Base-by-base conservation (phyloP, 2,888 invertebrate genomes). In the Eupithecia insigniata region DNA sequence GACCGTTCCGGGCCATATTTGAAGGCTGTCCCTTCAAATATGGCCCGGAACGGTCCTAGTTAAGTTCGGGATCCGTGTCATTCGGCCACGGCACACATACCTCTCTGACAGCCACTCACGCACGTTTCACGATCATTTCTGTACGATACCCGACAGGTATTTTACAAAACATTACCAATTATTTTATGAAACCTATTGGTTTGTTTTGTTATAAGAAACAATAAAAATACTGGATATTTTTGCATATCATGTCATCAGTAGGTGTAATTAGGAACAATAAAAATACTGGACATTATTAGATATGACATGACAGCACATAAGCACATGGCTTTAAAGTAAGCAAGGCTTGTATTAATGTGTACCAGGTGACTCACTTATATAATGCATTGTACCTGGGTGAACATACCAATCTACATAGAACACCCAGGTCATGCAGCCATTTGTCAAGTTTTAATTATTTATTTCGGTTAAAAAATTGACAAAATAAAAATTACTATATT, bases 61-160 rank as follows among this genome's bases (percentile, higher is more conserved):
- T 64, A 34, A 77, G 81, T 82, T 82, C 80, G 86, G 85, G 89
- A 93, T 90, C 89, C 89, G 89, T 92, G 93, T 90, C 90, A 93
- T 85, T 89, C 88, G 92, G 93, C 86, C 93, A 83, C 89, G 92
- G 82, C 92, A 92, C 80, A 92, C 92, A 92, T 93, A 89, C 89
- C 87, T 79, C 67, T 82, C 78, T 80, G 81, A 79, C 78, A 79
- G 80, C 84, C 79, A 83, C 85, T 87, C 90, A 89, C 88, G 90
- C 86, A 81, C 84, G 80, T 70, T 79, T 73, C 67, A 32, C 51
- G 65, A 73, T 70, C 74, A 83, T 85, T 85, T 84, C 86, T 85
- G 83, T 86, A 84, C 83, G 76, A 81, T 81, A 76, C 81, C 79
- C 81, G 78, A 85, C 46, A 46, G 46, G 46, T 46, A 46, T 46